A percentile compares a stretch with the other conserved stretches of the same genome.
Conservation (phyloP, 2,888 invertebrate species). For the Eupithecia subumbrata region DNA sequence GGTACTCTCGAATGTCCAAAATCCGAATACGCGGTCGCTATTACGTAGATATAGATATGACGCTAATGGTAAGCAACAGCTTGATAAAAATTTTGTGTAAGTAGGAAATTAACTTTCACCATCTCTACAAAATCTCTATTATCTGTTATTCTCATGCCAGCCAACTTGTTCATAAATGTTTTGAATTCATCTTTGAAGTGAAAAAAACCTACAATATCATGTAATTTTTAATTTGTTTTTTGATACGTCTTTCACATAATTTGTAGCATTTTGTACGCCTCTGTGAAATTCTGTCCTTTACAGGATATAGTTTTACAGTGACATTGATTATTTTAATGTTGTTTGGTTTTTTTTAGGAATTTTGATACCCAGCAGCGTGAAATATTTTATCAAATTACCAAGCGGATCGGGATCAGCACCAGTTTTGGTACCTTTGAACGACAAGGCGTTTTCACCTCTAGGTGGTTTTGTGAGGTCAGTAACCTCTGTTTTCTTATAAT, state of each 20-base stretch:
- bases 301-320: not conserved
- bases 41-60: conserved; percentile 76
- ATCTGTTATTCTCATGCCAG: not conserved
- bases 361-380: conserved; percentile 75
- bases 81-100: not conserved
- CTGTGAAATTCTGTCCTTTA: not conserved
- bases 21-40: conserved; percentile 68
- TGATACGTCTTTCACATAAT: not conserved
- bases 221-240: not conserved
- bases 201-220: not conserved
- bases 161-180: not conserved
- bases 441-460: conserved; percentile 71
- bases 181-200: not conserved
- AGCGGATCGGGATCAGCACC: conserved; percentile 60
- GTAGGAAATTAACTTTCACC: not conserved
- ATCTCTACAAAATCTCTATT: not conserved
- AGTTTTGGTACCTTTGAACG: conserved; percentile 68
- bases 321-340: not conserved
- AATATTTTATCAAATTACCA: conserved; percentile 73
- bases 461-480: conserved; percentile 76
- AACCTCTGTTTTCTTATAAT: not conserved
- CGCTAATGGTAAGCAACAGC: conserved; percentile 60
- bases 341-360: conserved; percentile 54
- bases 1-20: conserved; percentile 70
- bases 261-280: not conserved